Percentiles rank a stretch among this genome's conserved stretches.
These are phyloP conservation scores for Rhagoletis pomonella DNA, from an alignment of 1,140 invertebrate genomes.

Conservation along the genomic window DNA sequence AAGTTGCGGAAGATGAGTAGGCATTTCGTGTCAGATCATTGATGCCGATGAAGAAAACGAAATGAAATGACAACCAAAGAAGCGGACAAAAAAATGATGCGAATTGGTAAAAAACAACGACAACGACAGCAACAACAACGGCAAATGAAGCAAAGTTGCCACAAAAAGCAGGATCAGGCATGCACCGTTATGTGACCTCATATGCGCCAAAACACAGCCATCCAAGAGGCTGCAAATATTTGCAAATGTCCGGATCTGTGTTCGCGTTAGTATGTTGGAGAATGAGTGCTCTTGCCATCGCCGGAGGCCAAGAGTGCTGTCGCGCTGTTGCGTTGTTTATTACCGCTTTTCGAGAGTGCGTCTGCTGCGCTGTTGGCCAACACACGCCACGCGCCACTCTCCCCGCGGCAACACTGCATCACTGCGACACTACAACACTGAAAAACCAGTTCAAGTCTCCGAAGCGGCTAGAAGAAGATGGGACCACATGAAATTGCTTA, in stretches of 20 bases:
- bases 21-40: neutral
- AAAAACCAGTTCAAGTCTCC: constrained; percentile 36
- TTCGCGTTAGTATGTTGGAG: neutral
- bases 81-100: neutral
- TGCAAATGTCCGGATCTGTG: neutral
- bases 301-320: neutral
- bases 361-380: constrained; percentile 5
- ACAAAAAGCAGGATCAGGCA: neutral
- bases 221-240: constrained; percentile 23
- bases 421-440: neutral
- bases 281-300: neutral
- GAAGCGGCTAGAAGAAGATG: neutral
- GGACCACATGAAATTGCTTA: neutral
- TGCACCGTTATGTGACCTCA: constrained; percentile 33
- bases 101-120: neutral
- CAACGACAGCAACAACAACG: neutral
- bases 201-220: constrained; percentile 23
- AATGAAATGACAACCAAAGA: neutral
- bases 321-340: constrained; percentile 9
- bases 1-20: neutral
- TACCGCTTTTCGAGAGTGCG: neutral
- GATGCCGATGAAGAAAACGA: neutral
- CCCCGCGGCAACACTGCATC: neutral
- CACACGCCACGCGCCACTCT: neutral
- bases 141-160: neutral